phyloP scores from a whole-genome alignment of 2,888 invertebrate species.

The Chrysodeixis includens region DNA sequence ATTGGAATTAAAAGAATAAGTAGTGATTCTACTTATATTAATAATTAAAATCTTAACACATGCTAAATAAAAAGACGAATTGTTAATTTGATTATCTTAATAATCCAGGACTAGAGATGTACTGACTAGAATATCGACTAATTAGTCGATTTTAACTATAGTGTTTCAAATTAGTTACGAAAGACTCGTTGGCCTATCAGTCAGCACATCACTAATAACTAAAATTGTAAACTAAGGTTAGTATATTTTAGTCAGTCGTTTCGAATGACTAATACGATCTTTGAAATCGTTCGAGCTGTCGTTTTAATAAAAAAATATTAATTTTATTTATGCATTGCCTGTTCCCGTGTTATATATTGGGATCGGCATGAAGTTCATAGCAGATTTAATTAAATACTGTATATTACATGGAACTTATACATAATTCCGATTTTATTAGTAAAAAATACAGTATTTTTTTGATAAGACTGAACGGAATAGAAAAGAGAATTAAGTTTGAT shows the following conservation, averaged over 20 bases:
- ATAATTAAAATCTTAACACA: background rate
- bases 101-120: conserved; percentile 45
- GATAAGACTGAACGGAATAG: too few relatives aligned
- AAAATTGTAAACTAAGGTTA: conserved; percentile 14
- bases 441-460: too few relatives aligned
- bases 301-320: background rate
- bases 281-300: conserved; percentile 3
- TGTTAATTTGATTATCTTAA: conserved; percentile 12
- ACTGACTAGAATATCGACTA: conserved; percentile 26
- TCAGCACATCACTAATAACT: conserved; percentile 39
- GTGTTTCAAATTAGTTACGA: conserved; percentile 17
- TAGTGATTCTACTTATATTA: background rate
- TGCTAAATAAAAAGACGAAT: conserved; percentile 16
- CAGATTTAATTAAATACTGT: conserved; percentile 11
- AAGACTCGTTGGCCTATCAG: conserved; percentile 24
- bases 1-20: background rate
- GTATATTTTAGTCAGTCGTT: conserved; percentile 21
- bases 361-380: background rate
- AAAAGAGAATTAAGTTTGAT: too few relatives aligned
- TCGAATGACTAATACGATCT: conserved; percentile 31
- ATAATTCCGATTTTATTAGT: too few relatives aligned
- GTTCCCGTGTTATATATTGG: background rate
- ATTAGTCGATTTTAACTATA: conserved; percentile 15
- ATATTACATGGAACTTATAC: background rate
- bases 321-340: background rate